A percentile compares a stretch with the other conserved stretches of the same genome.
Conservation (phyloP, 2,888 invertebrate genomes). For the Antheraea yamamai region DNA sequence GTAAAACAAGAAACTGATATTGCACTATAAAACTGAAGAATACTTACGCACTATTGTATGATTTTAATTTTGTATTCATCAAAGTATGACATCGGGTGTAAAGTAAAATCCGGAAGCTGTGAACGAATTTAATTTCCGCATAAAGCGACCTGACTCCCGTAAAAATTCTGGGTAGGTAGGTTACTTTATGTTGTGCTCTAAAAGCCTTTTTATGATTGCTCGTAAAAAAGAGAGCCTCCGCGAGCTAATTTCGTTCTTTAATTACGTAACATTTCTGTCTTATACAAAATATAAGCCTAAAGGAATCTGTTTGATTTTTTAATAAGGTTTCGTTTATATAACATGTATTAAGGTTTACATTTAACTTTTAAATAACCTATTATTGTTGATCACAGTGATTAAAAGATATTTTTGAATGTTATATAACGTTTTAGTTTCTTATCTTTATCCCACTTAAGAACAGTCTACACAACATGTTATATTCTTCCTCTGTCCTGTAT, state of each 20-base stretch:
- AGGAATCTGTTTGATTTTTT: not conserved
- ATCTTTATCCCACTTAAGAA: no score
- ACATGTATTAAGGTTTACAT: not conserved
- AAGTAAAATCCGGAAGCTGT: slow-evolving; percentile 51
- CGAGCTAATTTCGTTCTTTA: slow-evolving; percentile 72
- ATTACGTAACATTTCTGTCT: slow-evolving; percentile 68
- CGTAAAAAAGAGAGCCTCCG: slow-evolving; percentile 67
- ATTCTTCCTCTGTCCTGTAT: no score
- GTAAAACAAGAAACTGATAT: no score
- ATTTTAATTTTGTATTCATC: slow-evolving; percentile 26
- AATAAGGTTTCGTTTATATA: not conserved
- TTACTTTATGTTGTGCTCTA: slow-evolving; percentile 65
- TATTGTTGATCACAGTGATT: no score
- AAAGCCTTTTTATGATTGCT: slow-evolving; percentile 74
- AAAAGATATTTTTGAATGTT: no score
- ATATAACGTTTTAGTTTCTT: no score
- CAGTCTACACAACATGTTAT: no score
- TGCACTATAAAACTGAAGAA: no score
- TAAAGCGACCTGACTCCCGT: slow-evolving; percentile 55
- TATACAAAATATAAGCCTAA: slow-evolving; percentile 42
- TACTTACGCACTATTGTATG: not conserved
- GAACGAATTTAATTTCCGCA: slow-evolving; percentile 59
- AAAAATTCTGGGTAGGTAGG: slow-evolving; percentile 58
- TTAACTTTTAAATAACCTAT: no score
- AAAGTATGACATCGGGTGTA: slow-evolving; percentile 41